Evolutionary conservation across 2,113 vertebrate genomes (phyloP).

Genomic region (Ascaphus truei): DNA sequence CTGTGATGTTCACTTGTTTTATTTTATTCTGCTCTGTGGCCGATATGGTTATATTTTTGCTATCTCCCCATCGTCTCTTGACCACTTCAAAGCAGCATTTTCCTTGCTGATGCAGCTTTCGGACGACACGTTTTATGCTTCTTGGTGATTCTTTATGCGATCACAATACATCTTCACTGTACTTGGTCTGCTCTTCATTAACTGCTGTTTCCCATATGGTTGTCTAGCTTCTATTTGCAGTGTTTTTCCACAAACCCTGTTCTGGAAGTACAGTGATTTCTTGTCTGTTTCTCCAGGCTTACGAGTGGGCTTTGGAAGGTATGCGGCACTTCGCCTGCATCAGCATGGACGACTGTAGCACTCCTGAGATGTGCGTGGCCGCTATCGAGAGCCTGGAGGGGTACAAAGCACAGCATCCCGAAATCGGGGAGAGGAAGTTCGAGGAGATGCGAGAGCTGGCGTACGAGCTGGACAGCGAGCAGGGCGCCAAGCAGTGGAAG

Average conservation of each 20-base stretch:
- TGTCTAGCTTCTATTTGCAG: no score
- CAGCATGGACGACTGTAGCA: conserved; percentile 68
- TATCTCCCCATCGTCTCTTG: no score
- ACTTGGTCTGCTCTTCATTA: no score
- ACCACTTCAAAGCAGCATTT: no score
- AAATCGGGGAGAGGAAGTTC: conserved; percentile 65
- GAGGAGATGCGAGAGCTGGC: conserved; percentile 80
- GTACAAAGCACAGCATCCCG: conserved; percentile 64
- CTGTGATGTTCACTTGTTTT: conserved; percentile 36
- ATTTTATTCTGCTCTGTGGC: conserved; percentile 21
- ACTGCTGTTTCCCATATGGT: no score
- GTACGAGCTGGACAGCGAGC: conserved; percentile 65
- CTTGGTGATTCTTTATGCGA: no score
- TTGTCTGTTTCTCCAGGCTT: conserved; percentile 66
- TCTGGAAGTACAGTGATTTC: no score
- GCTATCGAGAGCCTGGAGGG: conserved; percentile 65
- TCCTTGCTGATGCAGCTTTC: no score
- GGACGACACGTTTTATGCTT: no score
- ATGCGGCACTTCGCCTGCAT: conserved; percentile 68
- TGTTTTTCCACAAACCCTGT: no score
- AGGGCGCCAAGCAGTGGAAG: conserved; percentile 74
- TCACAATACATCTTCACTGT: no score
- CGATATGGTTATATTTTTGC: no score
- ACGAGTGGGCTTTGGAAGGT: conserved; percentile 73
- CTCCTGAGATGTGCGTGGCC: conserved; percentile 44